These are phyloP conservation scores for Egretta garzetta DNA, from an alignment of 2,113 vertebrate genomes.

Conservation along the genomic window DNA sequence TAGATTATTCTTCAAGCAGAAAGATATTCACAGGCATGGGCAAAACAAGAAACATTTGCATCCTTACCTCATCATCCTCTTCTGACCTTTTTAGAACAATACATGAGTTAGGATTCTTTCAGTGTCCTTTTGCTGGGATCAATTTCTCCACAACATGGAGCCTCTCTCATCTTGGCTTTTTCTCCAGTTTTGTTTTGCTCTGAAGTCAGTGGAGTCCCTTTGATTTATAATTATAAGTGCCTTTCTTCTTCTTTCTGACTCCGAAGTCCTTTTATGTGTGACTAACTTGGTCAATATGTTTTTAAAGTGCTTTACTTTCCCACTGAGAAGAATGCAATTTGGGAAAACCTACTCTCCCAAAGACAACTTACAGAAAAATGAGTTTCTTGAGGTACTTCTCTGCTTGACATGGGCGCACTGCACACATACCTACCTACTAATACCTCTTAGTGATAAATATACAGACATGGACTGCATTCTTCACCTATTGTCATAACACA, in stretches of 20 bases:
- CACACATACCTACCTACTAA: neutral
- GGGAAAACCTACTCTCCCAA: neutral
- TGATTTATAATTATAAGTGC: conserved; percentile 14
- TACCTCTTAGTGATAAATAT: neutral
- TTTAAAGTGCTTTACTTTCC: neutral
- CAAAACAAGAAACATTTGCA: neutral
- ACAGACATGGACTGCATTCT: fast-evolving
- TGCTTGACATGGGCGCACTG: neutral
- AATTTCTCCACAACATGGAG: neutral
- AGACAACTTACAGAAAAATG: neutral
- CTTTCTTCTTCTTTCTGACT: neutral
- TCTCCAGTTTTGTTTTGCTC: neutral
- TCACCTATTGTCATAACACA: neutral
- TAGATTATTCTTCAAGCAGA: neutral
- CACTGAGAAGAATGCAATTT: neutral
- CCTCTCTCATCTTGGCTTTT: neutral
- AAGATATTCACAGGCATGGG: neutral
- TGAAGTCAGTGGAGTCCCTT: neutral
- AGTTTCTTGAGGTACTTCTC: neutral
- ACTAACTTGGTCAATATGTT: conserved; percentile 30
- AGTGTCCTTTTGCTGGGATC: neutral
- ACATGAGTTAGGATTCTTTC: neutral
- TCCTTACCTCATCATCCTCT: neutral
- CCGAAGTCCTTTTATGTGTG: neutral
- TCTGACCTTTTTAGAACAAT: neutral